Base-by-base conservation (phyloP, 2,888 invertebrate genomes). In the Erannis defoliaria region DNA sequence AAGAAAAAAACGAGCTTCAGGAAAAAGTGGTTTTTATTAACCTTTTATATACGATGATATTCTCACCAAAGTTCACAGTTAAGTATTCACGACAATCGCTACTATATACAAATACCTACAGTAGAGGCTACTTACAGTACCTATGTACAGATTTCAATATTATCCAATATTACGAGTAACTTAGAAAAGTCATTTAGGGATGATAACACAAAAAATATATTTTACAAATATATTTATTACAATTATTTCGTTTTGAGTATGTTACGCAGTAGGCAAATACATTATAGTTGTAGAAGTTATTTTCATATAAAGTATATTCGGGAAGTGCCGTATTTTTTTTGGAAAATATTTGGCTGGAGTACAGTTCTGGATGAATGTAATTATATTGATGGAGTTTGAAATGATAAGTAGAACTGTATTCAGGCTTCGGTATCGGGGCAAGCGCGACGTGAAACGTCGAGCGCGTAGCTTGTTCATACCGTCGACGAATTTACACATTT, bases 21-120 rank as follows among this genome's bases (percentile, higher is more conserved):
- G 86, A 86, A 89, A 68, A 87, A 88, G 82, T 85, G 85, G 85
- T 83, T 81, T 89, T 89, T 89, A 89, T 83, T 90, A 82, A 86
- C 84, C 86, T 77, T 75, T 71, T 77, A 75, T 77, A 75, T 71
- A 64, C 67, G 81, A 76, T 81, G 81, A 81, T 68, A 73, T 26
- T 69, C 72, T 77, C 78, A 79, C 73, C 81, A 75, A 68, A 81
- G 80, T 80, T 80, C 80, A 87, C 88, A 87, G 82, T 85, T 87
- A 86, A 84, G 21, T 88, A 85, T 78, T 73, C 76, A 85, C 84
- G 81, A 77, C 78, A 64, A 77, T 71, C 21, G 9, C 78, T 86
- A 86, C 75, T 89, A 69, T 89, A 88, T 62, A 62, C 51, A 62
- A 14, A 42, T 42, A 33, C 18, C 38, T 61, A 51, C 31, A 63